Evolutionary conservation across 2,113 vertebrate genomes (phyloP), one percentile per base, ranked within the genome.

Genomic region (Macquaria australasica): DNA sequence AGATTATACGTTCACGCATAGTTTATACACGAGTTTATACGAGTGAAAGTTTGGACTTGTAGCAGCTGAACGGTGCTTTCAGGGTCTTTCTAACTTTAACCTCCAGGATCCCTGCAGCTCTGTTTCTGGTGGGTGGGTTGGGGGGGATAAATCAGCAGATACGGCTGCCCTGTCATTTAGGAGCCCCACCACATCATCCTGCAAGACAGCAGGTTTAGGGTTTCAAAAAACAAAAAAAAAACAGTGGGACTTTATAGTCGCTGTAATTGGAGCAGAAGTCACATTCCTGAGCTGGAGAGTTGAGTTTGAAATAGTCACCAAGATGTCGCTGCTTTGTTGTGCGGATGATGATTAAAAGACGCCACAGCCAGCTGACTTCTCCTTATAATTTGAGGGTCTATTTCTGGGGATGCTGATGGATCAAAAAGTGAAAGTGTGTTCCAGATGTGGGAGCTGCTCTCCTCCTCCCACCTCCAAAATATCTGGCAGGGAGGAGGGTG

Each of bases 361-460:
- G 6, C 77, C 34, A 37, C 76, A 25, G 34, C 50, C 73, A 82
- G 79, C 72, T 77, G 77, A 87, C 78, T 73, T 34, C 63, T 68
- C 68, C 85, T 92, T 93, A n/a, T 94, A 91, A 93, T 94, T 91
- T 85, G 0, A 41, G n/a, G 31, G 5, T 82, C 66, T 92, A 90
- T 91, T 93, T 88, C 81, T 80, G 77, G 84, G 23, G 51, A 63
- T 51, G 79, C 73, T 88, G 79, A 85, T 67, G 59, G 79, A 73
- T 85, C 58, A 51, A 31, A 68, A 85, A 85, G 68, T 73, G 28
- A 88, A 55, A 79, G 86, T 69, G 20, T 85, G 81, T 70, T 90
- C 85, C 85, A 92, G 89, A 93, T 93, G 89, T 90, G 86, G 83
- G 59, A n/a, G 45, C 21, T 11, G 56, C 5, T 43, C 58, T 80